Evolutionary conservation across 2,113 vertebrate genomes (phyloP).

Genomic region (Gnathochromis pfefferi): DNA sequence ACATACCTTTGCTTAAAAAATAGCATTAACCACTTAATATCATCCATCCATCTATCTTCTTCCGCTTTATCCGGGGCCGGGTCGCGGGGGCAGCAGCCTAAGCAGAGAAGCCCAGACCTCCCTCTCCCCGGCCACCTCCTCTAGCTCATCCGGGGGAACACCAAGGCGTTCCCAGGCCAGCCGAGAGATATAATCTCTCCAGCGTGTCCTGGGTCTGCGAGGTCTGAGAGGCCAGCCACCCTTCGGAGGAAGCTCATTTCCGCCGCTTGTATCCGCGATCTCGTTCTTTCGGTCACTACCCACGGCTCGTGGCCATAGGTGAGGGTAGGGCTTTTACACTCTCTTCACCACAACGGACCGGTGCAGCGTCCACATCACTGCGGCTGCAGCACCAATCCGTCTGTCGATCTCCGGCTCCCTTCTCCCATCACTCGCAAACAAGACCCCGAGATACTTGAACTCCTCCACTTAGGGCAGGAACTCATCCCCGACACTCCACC

Average conservation of each 20-base stretch:
- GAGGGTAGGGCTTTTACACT: no score
- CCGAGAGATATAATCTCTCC: background rate
- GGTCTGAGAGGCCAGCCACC: no score
- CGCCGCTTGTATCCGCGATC: accelerated
- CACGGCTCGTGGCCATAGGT: accelerated
- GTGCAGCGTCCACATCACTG: no score
- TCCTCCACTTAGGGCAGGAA: no score
- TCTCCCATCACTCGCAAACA: no score
- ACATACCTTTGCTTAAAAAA: background rate
- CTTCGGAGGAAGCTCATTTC: no score
- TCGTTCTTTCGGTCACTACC: no score
- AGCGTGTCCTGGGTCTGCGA: background rate
- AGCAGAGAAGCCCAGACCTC: background rate
- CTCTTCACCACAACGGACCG: no score
- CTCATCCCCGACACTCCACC: no score
- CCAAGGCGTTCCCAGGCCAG: background rate
- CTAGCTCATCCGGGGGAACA: background rate
- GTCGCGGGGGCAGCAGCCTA: background rate
- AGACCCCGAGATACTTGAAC: no score
- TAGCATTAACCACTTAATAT: background rate
- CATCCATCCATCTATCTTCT: background rate
- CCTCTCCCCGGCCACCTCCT: background rate
- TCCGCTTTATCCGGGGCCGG: background rate
- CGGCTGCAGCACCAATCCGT: no score
- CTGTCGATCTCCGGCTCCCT: no score